Percentiles rank a stretch among this genome's conserved stretches.
Evolutionary conservation across 1,140 invertebrate species (phyloP).

Genomic region (Myzus persicae): DNA sequence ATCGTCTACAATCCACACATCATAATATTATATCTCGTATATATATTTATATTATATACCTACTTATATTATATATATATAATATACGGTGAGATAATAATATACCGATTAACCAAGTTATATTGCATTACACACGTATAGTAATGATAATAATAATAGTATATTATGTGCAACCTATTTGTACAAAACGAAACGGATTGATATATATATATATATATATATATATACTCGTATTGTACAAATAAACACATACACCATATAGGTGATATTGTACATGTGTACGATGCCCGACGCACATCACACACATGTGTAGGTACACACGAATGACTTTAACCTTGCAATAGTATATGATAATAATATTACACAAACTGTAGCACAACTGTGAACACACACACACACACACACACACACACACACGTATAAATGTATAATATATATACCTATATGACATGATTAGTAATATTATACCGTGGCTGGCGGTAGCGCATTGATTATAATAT

Average conservation of each 20-base stretch:
- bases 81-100: not conserved
- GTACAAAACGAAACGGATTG: not conserved
- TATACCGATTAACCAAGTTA: not conserved
- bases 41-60: no score
- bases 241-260: not conserved
- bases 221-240: no score
- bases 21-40: no score
- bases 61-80: no score
- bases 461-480: not conserved
- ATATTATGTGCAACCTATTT: not conserved
- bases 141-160: not conserved
- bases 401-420: no score
- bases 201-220: no score
- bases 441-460: no score
- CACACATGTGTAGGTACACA: not conserved
- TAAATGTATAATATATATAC: not conserved
- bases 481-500: not conserved
- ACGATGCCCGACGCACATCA: not conserved
- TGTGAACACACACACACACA: no score
- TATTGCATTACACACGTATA: not conserved
- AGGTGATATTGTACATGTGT: not conserved
- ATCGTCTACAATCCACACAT: not conserved
- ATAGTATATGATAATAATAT: not conserved
- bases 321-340: slow-evolving; percentile 6
- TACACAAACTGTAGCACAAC: not conserved